These are phyloP conservation scores for Acleris laterana DNA, from an alignment of 2,888 invertebrate genomes.

Conservation along the genomic window DNA sequence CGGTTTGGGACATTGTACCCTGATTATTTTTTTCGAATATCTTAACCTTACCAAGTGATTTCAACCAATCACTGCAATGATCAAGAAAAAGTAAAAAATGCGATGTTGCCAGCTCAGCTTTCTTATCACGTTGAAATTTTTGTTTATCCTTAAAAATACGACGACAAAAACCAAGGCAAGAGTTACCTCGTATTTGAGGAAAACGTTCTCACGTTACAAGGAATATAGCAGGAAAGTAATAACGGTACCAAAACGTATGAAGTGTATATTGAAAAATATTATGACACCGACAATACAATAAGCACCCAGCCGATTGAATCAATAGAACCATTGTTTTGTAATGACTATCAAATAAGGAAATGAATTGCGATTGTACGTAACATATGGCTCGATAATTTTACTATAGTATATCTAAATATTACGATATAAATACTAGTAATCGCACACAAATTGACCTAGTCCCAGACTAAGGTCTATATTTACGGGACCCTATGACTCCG, in stretches of 20 bases:
- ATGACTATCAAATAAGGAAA: conserved; percentile 11
- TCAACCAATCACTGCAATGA: too few species aligned
- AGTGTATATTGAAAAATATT: neutral
- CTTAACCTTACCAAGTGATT: too few species aligned
- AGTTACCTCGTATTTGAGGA: neutral
- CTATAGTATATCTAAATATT: neutral
- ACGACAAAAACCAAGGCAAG: too few species aligned
- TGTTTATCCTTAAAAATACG: too few species aligned
- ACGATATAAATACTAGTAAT: neutral
- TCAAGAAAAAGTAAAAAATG: too few species aligned
- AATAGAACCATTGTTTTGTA: conserved; percentile 7
- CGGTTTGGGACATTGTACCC: too few species aligned
- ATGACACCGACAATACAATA: conserved; percentile 4
- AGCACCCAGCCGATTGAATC: neutral
- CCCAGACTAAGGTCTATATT: too few species aligned
- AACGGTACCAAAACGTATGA: neutral
- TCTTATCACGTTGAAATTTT: too few species aligned
- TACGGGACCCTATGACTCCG: too few species aligned
- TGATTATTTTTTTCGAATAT: too few species aligned
- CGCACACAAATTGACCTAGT: too few species aligned
- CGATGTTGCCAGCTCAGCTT: too few species aligned
- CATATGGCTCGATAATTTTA: neutral
- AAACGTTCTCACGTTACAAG: neutral
- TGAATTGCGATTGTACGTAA: conserved; percentile 2
- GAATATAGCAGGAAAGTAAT: neutral